Evolutionary conservation across 2,888 invertebrate species (phyloP).

Genomic region (Eumerus sabulonum): DNA sequence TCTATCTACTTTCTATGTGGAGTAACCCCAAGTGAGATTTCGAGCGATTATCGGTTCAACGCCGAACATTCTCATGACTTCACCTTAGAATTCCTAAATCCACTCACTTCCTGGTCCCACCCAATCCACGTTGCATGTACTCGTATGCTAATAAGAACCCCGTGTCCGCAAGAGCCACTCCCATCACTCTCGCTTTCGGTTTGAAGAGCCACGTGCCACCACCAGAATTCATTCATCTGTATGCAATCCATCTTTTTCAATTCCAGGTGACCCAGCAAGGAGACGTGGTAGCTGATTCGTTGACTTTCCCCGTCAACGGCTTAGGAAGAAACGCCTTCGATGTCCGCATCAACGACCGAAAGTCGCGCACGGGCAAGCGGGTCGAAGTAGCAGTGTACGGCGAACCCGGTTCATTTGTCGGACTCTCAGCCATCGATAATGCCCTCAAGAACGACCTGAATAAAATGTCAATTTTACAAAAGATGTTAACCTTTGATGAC

Average conservation of each 20-base stretch:
- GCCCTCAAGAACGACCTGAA: conserved; percentile 90
- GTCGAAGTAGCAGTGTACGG: conserved; percentile 94
- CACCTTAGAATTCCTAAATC: too few relatives aligned
- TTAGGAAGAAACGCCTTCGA: conserved; percentile 93
- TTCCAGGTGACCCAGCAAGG: conserved; percentile 82
- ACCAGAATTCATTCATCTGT: neutral
- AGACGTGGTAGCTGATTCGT: conserved; percentile 91
- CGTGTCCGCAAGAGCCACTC: too few relatives aligned
- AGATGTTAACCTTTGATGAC: conserved; percentile 91
- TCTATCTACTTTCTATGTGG: too few relatives aligned
- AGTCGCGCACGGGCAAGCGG: conserved; percentile 92
- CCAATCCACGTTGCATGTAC: too few relatives aligned
- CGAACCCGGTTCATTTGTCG: conserved; percentile 95
- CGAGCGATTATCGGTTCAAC: too few relatives aligned
- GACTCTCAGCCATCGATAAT: conserved; percentile 90
- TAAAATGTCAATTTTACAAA: conserved; percentile 88
- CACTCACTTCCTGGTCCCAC: too few relatives aligned
- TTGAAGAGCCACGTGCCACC: too few relatives aligned
- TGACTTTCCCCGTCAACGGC: conserved; percentile 95
- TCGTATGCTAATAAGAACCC: too few relatives aligned
- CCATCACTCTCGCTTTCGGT: too few relatives aligned
- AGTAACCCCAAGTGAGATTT: too few relatives aligned
- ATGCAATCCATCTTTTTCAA: neutral
- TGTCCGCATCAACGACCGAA: conserved; percentile 90
- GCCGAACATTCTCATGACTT: too few relatives aligned